A percentile compares a stretch with the other conserved stretches of the same genome.
Evolutionary conservation across 2,113 vertebrate species (phyloP).

Genomic region (Lophochroa leadbeateri): DNA sequence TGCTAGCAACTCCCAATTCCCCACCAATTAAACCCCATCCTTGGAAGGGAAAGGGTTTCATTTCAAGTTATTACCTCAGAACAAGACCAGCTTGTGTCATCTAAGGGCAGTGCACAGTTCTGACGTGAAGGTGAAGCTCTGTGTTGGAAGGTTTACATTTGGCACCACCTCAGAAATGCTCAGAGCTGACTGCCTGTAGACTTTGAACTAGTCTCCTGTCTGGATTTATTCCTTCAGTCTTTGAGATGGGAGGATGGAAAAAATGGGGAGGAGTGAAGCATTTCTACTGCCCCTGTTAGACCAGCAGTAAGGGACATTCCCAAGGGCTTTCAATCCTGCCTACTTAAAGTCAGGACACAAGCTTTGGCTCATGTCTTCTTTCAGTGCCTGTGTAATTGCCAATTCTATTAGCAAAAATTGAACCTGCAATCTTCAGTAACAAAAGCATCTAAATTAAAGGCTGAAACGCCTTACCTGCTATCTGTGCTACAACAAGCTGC

Average conservation of each 20-base stretch:
- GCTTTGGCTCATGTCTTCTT: neutral
- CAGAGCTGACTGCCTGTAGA: neutral
- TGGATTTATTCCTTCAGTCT: neutral
- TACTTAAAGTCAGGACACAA: neutral
- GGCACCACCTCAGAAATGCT: neutral
- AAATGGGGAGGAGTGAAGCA: accelerated
- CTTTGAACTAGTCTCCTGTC: neutral
- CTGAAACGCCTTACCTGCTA: neutral
- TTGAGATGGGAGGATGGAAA: neutral
- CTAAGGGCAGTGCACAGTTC: accelerated
- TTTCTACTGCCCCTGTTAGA: neutral
- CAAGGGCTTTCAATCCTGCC: neutral
- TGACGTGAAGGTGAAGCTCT: neutral
- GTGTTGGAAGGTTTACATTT: no score
- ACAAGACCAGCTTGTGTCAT: accelerated
- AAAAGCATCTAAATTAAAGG: neutral
- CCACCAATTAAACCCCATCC: accelerated
- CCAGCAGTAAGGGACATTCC: neutral
- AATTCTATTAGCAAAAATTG: neutral
- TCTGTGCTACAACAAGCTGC: neutral
- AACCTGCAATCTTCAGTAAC: neutral
- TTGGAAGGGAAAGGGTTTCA: neutral
- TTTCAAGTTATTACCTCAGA: neutral
- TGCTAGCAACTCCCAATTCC: accelerated
- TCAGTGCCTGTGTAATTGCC: neutral